Percentiles rank a stretch among this genome's conserved stretches.
Evolutionary conservation across 2,888 invertebrate species (phyloP).

Genomic region (Cyclophora albipunctata): DNA sequence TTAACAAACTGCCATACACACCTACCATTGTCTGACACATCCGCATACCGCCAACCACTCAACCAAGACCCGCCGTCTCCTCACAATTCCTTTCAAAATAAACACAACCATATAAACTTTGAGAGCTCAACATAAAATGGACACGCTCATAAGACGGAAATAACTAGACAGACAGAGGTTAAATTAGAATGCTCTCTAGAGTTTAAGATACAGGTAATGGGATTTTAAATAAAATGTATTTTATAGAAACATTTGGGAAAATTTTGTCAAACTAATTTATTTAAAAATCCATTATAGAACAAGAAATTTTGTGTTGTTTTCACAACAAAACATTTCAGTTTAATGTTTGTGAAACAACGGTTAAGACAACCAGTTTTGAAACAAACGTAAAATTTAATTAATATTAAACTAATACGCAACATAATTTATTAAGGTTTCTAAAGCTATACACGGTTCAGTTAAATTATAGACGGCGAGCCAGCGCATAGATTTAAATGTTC

Average conservation of each 20-base stretch:
- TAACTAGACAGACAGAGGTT: conserved; percentile 61
- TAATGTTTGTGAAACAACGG: no score
- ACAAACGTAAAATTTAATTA: not conserved
- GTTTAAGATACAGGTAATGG: conserved; percentile 52
- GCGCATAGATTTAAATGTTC: conserved; percentile 41
- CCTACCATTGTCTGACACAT: conserved; percentile 43
- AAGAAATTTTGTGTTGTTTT: no score
- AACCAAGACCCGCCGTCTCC: conserved; percentile 33
- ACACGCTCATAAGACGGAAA: conserved; percentile 50
- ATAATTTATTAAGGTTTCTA: no score
- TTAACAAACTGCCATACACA: conserved; percentile 60
- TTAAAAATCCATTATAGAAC: not conserved
- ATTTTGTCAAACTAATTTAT: conserved; percentile 2
- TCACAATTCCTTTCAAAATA: conserved; percentile 21
- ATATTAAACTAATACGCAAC: conserved; percentile 1
- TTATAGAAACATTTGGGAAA: conserved; percentile 12
- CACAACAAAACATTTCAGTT: no score
- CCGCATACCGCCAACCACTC: conserved; percentile 40
- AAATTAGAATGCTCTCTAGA: conserved; percentile 65
- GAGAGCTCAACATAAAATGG: conserved; percentile 42
- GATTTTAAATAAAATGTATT: conserved; percentile 24
- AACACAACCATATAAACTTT: conserved; percentile 24
- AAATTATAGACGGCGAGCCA: conserved; percentile 7
- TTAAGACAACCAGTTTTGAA: no score
- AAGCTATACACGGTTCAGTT: no score